These are phyloP conservation scores for Naja naja DNA, from an alignment of 2,113 vertebrate species.

Conservation along the genomic window DNA sequence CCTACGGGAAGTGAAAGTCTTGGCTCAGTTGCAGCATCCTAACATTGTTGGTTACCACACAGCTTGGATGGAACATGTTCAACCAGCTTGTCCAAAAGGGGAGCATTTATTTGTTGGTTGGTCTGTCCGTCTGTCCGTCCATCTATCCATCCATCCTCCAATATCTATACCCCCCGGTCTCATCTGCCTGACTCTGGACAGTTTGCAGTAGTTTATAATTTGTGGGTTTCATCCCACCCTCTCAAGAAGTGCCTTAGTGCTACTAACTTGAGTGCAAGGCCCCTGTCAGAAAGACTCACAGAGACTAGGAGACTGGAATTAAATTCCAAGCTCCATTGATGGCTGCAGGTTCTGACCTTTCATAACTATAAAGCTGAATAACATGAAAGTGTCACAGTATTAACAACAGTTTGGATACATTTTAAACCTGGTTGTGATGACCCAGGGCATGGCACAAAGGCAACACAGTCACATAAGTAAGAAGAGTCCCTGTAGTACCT, in stretches of 20 bases:
- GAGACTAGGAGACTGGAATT: no score
- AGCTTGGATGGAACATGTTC: slow-evolving; percentile 95
- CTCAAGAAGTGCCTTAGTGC: neutral
- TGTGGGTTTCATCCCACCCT: neutral
- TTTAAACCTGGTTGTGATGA: neutral
- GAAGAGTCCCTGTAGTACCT: no score
- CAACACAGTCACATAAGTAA: no score
- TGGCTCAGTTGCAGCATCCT: slow-evolving; percentile 89
- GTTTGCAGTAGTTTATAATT: neutral
- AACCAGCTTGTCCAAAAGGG: slow-evolving; percentile 66
- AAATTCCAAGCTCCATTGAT: no score
- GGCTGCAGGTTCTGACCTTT: neutral
- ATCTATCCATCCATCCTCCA: neutral
- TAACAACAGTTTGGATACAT: neutral
- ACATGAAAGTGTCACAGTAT: neutral
- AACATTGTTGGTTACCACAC: slow-evolving; percentile 95
- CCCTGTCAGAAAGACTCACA: neutral
- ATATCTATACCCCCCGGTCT: neutral
- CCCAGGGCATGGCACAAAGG: no score
- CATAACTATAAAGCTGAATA: neutral
- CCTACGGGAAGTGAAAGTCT: slow-evolving; percentile 91
- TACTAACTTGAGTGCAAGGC: no score
- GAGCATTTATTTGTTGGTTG: slow-evolving; percentile 11
- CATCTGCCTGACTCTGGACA: neutral
- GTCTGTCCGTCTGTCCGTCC: neutral